phyloP scores from a whole-genome alignment of 2,888 invertebrate species.

The Cosmia trapezina region DNA sequence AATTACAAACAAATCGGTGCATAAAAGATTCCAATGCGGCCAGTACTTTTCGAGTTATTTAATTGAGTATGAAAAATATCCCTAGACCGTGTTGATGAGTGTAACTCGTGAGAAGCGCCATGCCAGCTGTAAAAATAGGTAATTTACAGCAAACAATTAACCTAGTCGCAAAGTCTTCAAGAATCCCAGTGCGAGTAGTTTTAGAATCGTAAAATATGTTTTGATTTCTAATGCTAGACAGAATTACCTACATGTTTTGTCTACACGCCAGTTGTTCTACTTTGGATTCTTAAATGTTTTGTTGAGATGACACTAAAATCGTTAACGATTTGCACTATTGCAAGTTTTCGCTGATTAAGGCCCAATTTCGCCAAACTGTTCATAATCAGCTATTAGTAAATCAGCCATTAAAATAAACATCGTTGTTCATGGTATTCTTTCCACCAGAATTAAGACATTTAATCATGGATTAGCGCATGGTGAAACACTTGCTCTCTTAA shows the following conservation, averaged over 20 bases:
- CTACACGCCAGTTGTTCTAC: conserved; percentile 64
- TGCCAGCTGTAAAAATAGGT: conserved; percentile 15
- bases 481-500: too few relatives aligned
- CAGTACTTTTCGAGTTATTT: too few relatives aligned
- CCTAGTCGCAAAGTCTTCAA: conserved; percentile 26
- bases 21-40: too few relatives aligned
- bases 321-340: conserved; percentile 45
- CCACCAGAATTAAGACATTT: too few relatives aligned
- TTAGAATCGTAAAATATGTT: conserved; percentile 50
- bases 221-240: conserved; percentile 53
- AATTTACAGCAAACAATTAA: conserved; percentile 39
- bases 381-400: too few relatives aligned
- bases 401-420: too few relatives aligned
- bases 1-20: too few relatives aligned
- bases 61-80: too few relatives aligned
- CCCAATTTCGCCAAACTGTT: too few relatives aligned
- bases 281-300: conserved; percentile 55
- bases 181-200: conserved; percentile 44
- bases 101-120: background rate
- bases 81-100: too few relatives aligned
- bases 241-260: conserved; percentile 68
- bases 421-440: too few relatives aligned
- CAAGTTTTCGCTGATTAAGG: conserved; percentile 33
- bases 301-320: conserved; percentile 25
- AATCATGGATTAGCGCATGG: too few relatives aligned